Conservation (phyloP, 1,140 invertebrate species). For the Helicorthomorpha holstii region DNA sequence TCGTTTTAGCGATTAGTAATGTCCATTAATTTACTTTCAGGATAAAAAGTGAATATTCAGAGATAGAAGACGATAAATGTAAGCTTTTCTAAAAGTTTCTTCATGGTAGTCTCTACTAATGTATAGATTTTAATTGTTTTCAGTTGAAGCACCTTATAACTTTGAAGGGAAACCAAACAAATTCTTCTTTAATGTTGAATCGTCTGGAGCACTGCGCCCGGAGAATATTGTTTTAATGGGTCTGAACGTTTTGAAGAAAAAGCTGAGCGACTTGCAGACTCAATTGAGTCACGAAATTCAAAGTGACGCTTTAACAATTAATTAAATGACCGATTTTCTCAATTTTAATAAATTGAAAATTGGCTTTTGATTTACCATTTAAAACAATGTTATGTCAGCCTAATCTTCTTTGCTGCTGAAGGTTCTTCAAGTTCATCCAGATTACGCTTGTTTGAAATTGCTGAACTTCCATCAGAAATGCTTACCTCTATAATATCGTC, state of each 20-base stretch:
- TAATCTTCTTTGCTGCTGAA: too few relatives aligned
- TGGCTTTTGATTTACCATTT: too few relatives aligned
- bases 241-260: constrained; percentile 81
- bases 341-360: too few relatives aligned
- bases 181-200: constrained; percentile 95
- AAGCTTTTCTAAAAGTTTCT: constrained; percentile 21
- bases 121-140: constrained; percentile 17
- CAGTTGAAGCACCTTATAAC: constrained; percentile 79
- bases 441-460: too few relatives aligned
- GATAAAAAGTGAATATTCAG: constrained; percentile 91
- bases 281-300: constrained; percentile 74
- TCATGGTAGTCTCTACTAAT: neutral
- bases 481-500: too few relatives aligned
- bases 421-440: neutral
- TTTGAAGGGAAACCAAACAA: constrained; percentile 90
- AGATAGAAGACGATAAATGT: constrained; percentile 83
- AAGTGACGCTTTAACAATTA: constrained; percentile 35
- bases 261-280: constrained; percentile 86
- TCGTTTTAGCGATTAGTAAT: neutral
- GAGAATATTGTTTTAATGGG: constrained; percentile 96
- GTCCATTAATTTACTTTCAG: constrained; percentile 18
- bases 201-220: constrained; percentile 78
- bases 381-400: too few relatives aligned
- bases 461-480: too few relatives aligned
- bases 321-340: too few relatives aligned